Base-by-base conservation (phyloP, 1,140 invertebrate genomes). In the Bombus pyrosoma region DNA sequence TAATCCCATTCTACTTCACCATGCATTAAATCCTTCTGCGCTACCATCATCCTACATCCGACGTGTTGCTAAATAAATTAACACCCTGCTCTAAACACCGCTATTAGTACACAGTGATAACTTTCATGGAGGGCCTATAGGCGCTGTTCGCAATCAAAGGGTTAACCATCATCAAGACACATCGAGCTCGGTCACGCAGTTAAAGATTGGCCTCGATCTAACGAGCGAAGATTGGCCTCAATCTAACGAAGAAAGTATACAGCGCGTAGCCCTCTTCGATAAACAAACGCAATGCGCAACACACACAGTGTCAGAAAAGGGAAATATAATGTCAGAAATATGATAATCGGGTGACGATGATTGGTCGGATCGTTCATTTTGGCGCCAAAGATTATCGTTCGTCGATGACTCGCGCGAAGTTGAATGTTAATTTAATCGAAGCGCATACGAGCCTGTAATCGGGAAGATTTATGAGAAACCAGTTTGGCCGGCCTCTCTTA, bases 151-250 rank as follows among this genome's bases (percentile, higher is more conserved):
- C 10, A n/a, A 64, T 64, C 62, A 66, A 66, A 66, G 32, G 74
- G 74, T 76, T 76, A 76, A 76, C 12, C 28, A 62, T 62, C 74
- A 13, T 39, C 34, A 3, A 39, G 75, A 57, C 75, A n/a, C 59
- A 39, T 53, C 5, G 47, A 53, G 53, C 53, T 76, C 34, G 74
- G 37, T 74, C 78, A 22, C 22, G 37, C 39, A 5, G 39, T 81
- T 72, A 43, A 81, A 83, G 66, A 69, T 72, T 53, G 85, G 53
- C 85, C 85, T 86, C 81, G 85, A 86, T 86, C 73, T 86, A 86
- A 86, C 43, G 85, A 86, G 80, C 18, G 32, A 76, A 83, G 81
- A 86, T 86, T 84, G 86, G 71, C 86, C 82, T 76, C 81, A 66
- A 81, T 84, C 86, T 84, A 84, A 59, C 78, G 68, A 81, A 75